Percentiles rank a stretch among this genome's conserved stretches.
Evolutionary conservation across 2,113 vertebrate genomes (phyloP).

Genomic region (Atherinomorus stipes): DNA sequence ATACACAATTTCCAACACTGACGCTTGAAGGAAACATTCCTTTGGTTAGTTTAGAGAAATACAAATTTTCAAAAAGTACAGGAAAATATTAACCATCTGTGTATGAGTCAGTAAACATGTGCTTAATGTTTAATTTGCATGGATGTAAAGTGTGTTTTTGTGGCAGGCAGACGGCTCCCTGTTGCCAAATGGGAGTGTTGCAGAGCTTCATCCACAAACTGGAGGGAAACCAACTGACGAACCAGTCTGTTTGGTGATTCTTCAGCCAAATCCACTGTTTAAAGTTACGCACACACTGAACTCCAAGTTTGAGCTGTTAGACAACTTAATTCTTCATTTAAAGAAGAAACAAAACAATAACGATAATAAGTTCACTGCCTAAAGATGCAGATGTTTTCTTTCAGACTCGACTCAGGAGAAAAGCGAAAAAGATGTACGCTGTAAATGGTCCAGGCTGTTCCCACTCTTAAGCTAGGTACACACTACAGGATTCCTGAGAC

Average conservation of each 20-base stretch:
- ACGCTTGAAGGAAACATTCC: neutral
- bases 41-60: neutral
- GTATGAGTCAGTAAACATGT: neutral
- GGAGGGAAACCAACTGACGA: conserved; percentile 5
- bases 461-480: too few species aligned
- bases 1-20: neutral
- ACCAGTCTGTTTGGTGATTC: neutral
- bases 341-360: too few species aligned
- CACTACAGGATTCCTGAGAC: too few species aligned
- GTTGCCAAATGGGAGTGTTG: conserved; percentile 18
- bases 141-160: conserved; percentile 6
- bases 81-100: conserved; percentile 6
- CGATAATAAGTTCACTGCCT: too few species aligned
- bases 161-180: too few species aligned
- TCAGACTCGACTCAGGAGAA: too few species aligned
- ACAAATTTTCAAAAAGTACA: neutral
- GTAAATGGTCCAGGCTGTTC: too few species aligned
- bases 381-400: too few species aligned
- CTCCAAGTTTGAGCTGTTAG: neutral
- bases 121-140: neutral
- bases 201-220: conserved; percentile 4
- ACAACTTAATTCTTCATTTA: too few species aligned
- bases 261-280: neutral
- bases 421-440: too few species aligned
- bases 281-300: neutral